Evolutionary conservation across 2,888 invertebrate genomes (phyloP).

Genomic region (Tipula vernalis): DNA sequence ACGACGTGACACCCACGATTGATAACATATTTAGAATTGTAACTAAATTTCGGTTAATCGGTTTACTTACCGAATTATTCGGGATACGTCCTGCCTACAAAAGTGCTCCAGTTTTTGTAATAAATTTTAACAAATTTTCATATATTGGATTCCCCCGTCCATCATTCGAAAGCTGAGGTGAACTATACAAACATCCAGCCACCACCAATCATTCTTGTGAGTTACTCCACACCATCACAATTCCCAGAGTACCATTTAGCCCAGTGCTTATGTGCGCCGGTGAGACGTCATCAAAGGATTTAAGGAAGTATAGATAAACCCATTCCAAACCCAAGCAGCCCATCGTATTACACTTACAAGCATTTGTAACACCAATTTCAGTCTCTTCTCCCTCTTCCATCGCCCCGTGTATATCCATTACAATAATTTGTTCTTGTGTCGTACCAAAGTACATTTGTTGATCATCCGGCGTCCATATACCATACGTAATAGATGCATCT

Average conservation of each 20-base stretch:
- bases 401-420: slow-evolving; percentile 93
- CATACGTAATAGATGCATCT: slow-evolving; percentile 88
- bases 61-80: slow-evolving; percentile 41
- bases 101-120: slow-evolving; percentile 71
- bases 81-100: slow-evolving; percentile 67
- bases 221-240: slow-evolving; percentile 94
- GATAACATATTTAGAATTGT: not conserved
- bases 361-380: slow-evolving; percentile 43
- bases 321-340: slow-evolving; percentile 57
- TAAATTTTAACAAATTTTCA: slow-evolving; percentile 82
- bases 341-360: slow-evolving; percentile 23
- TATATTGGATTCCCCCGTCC: slow-evolving; percentile 63
- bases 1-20: slow-evolving; percentile 72
- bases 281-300: slow-evolving; percentile 87
- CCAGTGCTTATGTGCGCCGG: slow-evolving; percentile 76
- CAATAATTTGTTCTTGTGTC: slow-evolving; percentile 85
- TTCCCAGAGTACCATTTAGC: slow-evolving; percentile 55
- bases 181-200: slow-evolving; percentile 54
- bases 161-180: slow-evolving; percentile 24
- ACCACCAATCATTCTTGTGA: slow-evolving; percentile 85
- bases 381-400: slow-evolving; percentile 88
- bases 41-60: not conserved
- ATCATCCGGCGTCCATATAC: slow-evolving; percentile 97
- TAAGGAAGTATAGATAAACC: slow-evolving; percentile 79
- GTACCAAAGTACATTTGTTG: slow-evolving; percentile 95